Percentiles rank a stretch among this genome's conserved stretches.
Conservation (phyloP, 2,797 vertebrate genomes). For the Semaprochilodus insignis region DNA sequence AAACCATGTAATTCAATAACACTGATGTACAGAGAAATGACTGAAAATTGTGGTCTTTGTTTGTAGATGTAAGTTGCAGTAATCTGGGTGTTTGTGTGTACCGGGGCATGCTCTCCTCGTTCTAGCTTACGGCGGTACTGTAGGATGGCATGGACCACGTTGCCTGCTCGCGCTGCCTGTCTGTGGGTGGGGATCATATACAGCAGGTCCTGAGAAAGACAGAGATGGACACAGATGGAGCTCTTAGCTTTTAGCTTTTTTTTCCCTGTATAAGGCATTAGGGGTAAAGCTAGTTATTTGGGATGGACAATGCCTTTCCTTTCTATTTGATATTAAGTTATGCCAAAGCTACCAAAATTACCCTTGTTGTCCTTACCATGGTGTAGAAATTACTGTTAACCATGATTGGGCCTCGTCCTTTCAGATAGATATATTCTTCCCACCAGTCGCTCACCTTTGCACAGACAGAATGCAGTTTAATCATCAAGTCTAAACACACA, state of each 20-base stretch:
- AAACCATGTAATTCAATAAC: too few relatives aligned
- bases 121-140: constrained; percentile 92
- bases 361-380: constrained; percentile 78
- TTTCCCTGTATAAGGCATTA: neutral
- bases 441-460: constrained; percentile 96
- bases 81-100: constrained; percentile 57
- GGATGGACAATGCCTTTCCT: too few relatives aligned
- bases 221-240: neutral
- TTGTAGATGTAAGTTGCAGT: neutral
- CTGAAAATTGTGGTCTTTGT: neutral
- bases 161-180: constrained; percentile 90
- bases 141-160: constrained; percentile 88
- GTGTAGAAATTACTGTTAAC: constrained; percentile 97
- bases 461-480: constrained; percentile 13
- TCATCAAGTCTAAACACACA: neutral
- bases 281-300: neutral
- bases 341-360: too few relatives aligned
- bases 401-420: constrained; percentile 88
- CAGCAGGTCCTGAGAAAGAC: constrained; percentile 84
- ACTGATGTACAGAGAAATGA: fast-evolving
- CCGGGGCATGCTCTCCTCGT: constrained; percentile 89
- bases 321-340: too few relatives aligned
- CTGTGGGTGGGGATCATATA: constrained; percentile 82
- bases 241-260: neutral
- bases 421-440: constrained; percentile 94